A percentile compares a stretch with the other conserved stretches of the same genome.
These are phyloP conservation scores for Paracanthobrama guichenoti DNA, from an alignment of 2,113 vertebrate genomes.

Conservation along the genomic window DNA sequence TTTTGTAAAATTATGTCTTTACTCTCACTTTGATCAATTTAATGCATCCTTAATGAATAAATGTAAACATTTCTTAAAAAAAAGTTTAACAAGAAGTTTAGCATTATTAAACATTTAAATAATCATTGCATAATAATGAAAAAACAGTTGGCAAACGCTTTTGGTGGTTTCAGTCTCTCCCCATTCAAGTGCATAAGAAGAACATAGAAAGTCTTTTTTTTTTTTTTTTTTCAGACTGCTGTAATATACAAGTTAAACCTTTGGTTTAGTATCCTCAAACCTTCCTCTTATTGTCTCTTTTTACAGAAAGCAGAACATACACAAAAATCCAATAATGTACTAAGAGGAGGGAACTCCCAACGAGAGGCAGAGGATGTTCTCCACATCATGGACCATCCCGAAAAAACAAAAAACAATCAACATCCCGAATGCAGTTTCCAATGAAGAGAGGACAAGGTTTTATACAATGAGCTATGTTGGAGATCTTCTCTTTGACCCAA, in stretches of 20 bases:
- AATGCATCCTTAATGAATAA: too few species aligned
- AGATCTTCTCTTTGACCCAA: background rate
- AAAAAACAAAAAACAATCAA: background rate
- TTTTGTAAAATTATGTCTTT: too few species aligned
- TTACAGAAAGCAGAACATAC: conserved; percentile 34
- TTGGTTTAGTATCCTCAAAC: background rate
- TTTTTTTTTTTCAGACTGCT: background rate
- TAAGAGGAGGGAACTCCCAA: conserved; percentile 23
- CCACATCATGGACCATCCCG: background rate
- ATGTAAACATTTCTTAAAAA: too few species aligned
- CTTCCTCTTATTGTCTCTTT: background rate
- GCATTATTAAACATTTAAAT: background rate
- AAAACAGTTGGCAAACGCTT: background rate
- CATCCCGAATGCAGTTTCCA: background rate
- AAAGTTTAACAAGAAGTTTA: background rate
- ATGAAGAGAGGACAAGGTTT: background rate
- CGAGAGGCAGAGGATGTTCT: background rate
- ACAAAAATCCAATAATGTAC: conserved; percentile 31
- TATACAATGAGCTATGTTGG: background rate
- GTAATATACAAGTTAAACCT: background rate
- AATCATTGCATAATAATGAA: background rate
- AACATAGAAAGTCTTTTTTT: too few species aligned
- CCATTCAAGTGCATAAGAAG: too few species aligned
- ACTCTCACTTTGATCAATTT: too few species aligned
- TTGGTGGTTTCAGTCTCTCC: background rate